Evolutionary conservation across 92 coral and sea anemone genomes (phyloP), one percentile per base, ranked within the genome.

Genomic region (Zoanthus sansibaricus): DNA sequence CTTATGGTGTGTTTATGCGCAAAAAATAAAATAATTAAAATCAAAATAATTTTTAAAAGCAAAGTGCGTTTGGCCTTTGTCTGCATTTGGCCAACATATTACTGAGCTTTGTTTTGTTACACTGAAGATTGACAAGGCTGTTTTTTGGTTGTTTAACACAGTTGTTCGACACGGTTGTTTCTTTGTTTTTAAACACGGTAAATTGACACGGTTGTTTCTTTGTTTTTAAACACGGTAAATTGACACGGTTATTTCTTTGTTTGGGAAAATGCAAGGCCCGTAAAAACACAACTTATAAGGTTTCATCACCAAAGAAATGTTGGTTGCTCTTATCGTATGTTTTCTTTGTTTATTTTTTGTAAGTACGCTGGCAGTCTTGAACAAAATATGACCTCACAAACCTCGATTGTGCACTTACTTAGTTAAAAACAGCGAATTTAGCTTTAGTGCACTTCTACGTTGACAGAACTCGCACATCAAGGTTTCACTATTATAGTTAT

Each of bases 211-310:
- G 73, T 68, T 25, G 25, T 68, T 12, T 25, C 73, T 68, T 68
- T 68, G 73, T 68, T 68, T 68, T 68, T 37, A 25, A 68, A 68
- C 73, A 68, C 73, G 73, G 73, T 68, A 68, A 45, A 68, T 68
- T 68, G 73, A 68, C 73, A 68, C 73, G 75, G 75, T 71, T 71
- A 37, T 71, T 71, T 71, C 73, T 68, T 68, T 68, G 73, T 68
- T 68, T 68, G 8, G 45, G 25, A 71, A 71, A 71, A 71, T 71
- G 54, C 32, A 72, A 72, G 6, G 44, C 76, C 55, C 44, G 76
- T 72, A 44, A 33, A 72, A 8, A 72, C 10, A 33, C 76, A 72
- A 72, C 76, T 72, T 72, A 72, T 55, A 10, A 72, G 25, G 76
- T 72, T 72, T 44, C 76, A 72, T 72, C 76, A 55, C 76, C 76